Percentiles rank a stretch among this genome's conserved stretches.
phyloP scores from a whole-genome alignment of 1,140 invertebrate genomes.

The Euschistus heros region DNA sequence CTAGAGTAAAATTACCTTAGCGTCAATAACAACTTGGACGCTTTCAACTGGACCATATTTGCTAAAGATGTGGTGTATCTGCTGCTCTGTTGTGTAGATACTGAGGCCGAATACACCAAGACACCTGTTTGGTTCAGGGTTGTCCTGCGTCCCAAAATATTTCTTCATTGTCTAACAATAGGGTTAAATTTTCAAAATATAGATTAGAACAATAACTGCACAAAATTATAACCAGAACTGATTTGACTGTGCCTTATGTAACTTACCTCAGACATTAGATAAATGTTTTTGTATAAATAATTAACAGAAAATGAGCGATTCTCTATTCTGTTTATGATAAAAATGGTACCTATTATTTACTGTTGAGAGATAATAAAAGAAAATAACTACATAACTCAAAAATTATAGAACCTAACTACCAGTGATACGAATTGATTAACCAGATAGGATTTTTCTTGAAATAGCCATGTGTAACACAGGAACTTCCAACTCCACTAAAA shows the following conservation, averaged over 20 bases:
- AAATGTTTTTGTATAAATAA: too few species aligned
- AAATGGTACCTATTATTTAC: too few species aligned
- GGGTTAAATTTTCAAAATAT: background rate
- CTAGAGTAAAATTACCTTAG: conserved; percentile 81
- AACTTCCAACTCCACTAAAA: too few species aligned
- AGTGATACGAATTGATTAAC: too few species aligned
- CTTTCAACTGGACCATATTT: conserved; percentile 87
- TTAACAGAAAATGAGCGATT: too few species aligned
- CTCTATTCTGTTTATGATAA: too few species aligned
- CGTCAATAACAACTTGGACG: conserved; percentile 92
- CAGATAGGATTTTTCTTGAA: too few species aligned
- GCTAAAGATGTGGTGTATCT: conserved; percentile 85
- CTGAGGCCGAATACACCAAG: conserved; percentile 91
- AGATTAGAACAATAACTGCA: background rate
- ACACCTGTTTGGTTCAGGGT: conserved; percentile 78
- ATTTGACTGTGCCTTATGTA: background rate
- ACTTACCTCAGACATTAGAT: too few species aligned
- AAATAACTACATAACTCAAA: too few species aligned
- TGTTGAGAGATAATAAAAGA: too few species aligned
- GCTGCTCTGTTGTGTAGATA: conserved; percentile 82
- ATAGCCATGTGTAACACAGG: too few species aligned
- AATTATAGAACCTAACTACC: too few species aligned
- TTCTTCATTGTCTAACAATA: conserved; percentile 12
- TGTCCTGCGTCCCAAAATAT: conserved; percentile 42
- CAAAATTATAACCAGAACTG: background rate